Evolutionary conservation across 2,797 vertebrate species (phyloP), one percentile per base, ranked within the genome.

Genomic region (Chiroxiphia lanceolata): DNA sequence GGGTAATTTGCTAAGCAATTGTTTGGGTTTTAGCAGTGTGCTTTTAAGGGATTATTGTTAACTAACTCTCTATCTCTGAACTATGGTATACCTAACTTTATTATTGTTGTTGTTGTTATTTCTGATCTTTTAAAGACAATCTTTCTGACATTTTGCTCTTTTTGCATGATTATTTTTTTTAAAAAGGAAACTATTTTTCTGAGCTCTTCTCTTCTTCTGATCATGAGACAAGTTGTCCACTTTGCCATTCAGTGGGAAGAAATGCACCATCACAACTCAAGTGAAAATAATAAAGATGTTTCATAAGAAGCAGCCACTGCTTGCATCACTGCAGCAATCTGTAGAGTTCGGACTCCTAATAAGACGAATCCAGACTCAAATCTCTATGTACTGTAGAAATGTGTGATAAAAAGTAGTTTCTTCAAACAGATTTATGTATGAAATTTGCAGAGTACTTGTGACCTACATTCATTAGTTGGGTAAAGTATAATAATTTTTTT

Each of bases 371-470:
- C 1, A 2, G 42, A 68, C 45, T 83, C 56, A 71, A 75, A 68
- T 53, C 13, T 71, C 23, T 29, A 70, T 45, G 44, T 57, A 56
- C 36, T 42, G 13, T 53, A 74, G 9, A 89, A 88, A 83, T 13
- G 6, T 15, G 5, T 50, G 16, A 26, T 47, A 63, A 93, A 89
- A 95, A 70, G 31, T 7, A 78, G 7, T 36, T 36, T 90, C 92
- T 94, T 95, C 93, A 95, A 93, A 91, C 7, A 78, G 77, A 94
- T 76, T 96, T 89, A 94, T 70, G 40, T 59, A 94, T 80, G 44
- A 87, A 77, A 76, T 90, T 68, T 89, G 45, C 48, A 47, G 25
- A 79, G 23, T 67, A 40, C 64, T 57, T 81, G 57, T 79, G 56
- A 75, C 20, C 38, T 83, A 83, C 23, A 90, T 75, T 40, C 29